Percentiles rank a stretch among this genome's conserved stretches.
Conservation (phyloP, 2,888 invertebrate genomes). For the Iselma pallidipennis region DNA sequence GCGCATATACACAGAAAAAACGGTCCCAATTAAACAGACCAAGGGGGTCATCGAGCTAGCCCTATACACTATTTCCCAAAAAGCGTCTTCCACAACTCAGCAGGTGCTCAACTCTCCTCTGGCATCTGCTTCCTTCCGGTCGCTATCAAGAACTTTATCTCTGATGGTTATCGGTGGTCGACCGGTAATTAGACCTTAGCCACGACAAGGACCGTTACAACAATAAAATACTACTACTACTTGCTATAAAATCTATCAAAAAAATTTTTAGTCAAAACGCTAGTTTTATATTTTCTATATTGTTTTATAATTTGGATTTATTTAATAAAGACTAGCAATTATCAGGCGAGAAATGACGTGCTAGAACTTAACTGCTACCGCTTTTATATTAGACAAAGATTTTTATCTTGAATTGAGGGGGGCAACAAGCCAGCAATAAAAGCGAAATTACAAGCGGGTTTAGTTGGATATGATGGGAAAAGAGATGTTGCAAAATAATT, state of each 20-base stretch:
- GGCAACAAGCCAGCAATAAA: background rate
- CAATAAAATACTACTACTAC: background rate
- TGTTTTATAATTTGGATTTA: background rate
- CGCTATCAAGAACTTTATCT: constrained; percentile 43
- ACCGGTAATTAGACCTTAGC: constrained; percentile 31
- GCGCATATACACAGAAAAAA: background rate
- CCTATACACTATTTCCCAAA: background rate
- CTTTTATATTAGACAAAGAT: background rate
- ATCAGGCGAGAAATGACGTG: background rate
- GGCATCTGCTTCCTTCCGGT: constrained; percentile 53
- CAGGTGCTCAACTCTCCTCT: constrained; percentile 30
- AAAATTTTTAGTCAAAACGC: no score
- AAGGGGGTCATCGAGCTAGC: background rate
- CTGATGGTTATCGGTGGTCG: constrained; percentile 37
- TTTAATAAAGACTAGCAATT: background rate
- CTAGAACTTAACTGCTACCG: background rate
- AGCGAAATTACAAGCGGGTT: background rate
- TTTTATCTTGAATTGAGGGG: background rate
- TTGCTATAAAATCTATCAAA: no score
- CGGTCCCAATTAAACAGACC: constrained; percentile 5
- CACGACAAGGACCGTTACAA: background rate
- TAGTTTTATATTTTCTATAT: background rate
- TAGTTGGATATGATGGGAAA: background rate
- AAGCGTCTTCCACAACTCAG: background rate
- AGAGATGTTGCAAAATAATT: background rate